A percentile compares a stretch with the other conserved stretches of the same genome.
Conservation (phyloP, 2,113 vertebrate species). For the Rhinolophus ferrumequinum region DNA sequence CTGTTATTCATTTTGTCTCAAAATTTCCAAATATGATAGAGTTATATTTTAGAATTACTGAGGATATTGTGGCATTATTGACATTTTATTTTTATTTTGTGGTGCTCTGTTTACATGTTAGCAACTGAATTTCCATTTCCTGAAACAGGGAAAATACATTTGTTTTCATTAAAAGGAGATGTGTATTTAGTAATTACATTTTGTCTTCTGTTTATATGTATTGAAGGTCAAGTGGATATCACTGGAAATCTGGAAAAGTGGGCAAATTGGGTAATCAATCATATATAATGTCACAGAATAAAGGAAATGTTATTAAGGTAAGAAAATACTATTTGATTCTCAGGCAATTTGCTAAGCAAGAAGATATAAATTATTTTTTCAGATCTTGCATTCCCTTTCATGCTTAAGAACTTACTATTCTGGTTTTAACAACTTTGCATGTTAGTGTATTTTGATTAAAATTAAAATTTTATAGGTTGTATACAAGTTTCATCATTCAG, state of each 20-base stretch:
- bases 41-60: constrained; percentile 44
- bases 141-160: constrained; percentile 49
- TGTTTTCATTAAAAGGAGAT: constrained; percentile 61
- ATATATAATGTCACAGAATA: constrained; percentile 78
- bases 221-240: constrained; percentile 87
- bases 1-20: constrained; percentile 17
- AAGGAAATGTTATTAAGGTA: constrained; percentile 89
- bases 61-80: not conserved
- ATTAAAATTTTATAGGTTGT: not conserved
- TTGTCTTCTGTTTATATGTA: constrained; percentile 51
- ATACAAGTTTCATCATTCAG: not conserved
- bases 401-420: not conserved
- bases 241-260: constrained; percentile 89
- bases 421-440: constrained; percentile 41
- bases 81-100: constrained; percentile 57
- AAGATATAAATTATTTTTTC: constrained; percentile 18
- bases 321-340: constrained; percentile 59
- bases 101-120: constrained; percentile 23
- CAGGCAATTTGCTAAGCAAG: not conserved
- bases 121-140: constrained; percentile 52
- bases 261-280: constrained; percentile 74
- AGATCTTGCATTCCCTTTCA: not conserved
- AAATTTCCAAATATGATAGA: not conserved
- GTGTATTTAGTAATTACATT: constrained; percentile 28
- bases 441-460: not conserved